Evolutionary conservation across 2,888 invertebrate genomes (phyloP).

Genomic region (Eupithecia inturbata): DNA sequence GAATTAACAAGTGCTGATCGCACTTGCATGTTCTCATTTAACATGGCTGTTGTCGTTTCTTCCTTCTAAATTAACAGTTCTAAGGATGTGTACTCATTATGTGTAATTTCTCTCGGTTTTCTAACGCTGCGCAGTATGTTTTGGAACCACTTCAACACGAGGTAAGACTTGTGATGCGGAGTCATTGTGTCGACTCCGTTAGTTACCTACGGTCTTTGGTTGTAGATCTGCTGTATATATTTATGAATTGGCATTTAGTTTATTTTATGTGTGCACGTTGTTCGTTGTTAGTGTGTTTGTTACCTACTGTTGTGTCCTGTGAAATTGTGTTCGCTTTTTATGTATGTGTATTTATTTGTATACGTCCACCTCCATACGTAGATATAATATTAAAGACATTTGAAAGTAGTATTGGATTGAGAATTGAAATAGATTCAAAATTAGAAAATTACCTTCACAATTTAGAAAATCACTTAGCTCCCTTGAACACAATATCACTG

Average conservation of each 20-base stretch:
- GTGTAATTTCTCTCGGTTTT: conserved; percentile 88
- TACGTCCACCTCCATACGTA: conserved; percentile 22
- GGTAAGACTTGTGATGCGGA: conserved; percentile 88
- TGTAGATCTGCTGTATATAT: conserved; percentile 37
- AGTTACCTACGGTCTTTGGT: conserved; percentile 34
- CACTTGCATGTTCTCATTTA: conserved; percentile 72
- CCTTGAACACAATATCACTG: background rate
- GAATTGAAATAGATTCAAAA: conserved; percentile 23
- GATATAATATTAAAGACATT: conserved; percentile 7
- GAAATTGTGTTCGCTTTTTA: conserved; percentile 85
- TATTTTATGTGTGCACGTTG: conserved; percentile 50
- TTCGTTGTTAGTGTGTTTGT: conserved; percentile 44
- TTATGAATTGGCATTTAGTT: conserved; percentile 40
- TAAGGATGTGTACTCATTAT: conserved; percentile 77
- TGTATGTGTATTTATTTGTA: conserved; percentile 51
- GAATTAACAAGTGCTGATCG: conserved; percentile 48
- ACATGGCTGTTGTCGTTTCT: conserved; percentile 51
- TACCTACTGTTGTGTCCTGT: conserved; percentile 84
- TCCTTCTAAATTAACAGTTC: conserved; percentile 71
- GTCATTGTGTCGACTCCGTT: conserved; percentile 30
- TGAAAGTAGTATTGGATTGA: conserved; percentile 8
- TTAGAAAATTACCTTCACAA: conserved; percentile 16
- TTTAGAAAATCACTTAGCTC: conserved; percentile 12
- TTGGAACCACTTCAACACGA: conserved; percentile 99
- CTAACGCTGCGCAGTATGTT: conserved; percentile 97